Percentiles rank a stretch among this genome's conserved stretches.
Evolutionary conservation across 1,140 invertebrate species (phyloP).

Genomic region (Phortica variegata): DNA sequence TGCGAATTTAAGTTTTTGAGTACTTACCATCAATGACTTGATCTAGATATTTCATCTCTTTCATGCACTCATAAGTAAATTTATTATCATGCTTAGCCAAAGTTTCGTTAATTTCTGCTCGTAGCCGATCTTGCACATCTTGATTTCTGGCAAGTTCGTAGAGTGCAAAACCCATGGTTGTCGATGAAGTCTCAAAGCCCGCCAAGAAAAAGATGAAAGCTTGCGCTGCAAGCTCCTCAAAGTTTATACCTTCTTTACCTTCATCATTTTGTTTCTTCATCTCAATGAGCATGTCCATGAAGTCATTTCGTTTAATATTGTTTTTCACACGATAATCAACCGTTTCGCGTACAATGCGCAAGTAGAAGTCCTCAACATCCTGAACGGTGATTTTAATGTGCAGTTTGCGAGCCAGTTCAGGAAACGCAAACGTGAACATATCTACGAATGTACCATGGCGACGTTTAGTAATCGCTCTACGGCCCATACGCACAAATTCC

Average conservation of each 20-base stretch:
- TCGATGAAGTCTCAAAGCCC: conserved; percentile 66
- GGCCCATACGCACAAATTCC: conserved; percentile 56
- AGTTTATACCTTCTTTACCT: conserved; percentile 4
- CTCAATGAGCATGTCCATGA: conserved; percentile 60
- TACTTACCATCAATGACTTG: conserved; percentile 35
- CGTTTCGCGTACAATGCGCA: conserved; percentile 50
- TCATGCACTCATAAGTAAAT: conserved; percentile 59
- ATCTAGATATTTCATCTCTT: conserved; percentile 60
- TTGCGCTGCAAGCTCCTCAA: conserved; percentile 33
- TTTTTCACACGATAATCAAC: conserved; percentile 58
- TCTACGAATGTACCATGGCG: conserved; percentile 6
- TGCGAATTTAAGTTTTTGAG: no score
- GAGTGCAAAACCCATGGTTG: conserved; percentile 58
- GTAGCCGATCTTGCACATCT: conserved; percentile 61
- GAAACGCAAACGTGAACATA: conserved; percentile 16
- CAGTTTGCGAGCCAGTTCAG: conserved; percentile 6
- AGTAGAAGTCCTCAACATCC: conserved; percentile 57
- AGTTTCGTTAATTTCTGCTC: conserved; percentile 61
- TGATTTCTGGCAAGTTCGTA: conserved; percentile 63
- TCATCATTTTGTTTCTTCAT: conserved; percentile 32
- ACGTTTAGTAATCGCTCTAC: conserved; percentile 24
- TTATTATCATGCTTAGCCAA: conserved; percentile 55
- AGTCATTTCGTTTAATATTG: conserved; percentile 58
- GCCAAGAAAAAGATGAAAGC: conserved; percentile 61
- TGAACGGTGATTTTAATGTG: conserved; percentile 20